These are phyloP conservation scores for Anarhynchus alexandrinus DNA, from an alignment of 2,113 vertebrate species.

Conservation along the genomic window DNA sequence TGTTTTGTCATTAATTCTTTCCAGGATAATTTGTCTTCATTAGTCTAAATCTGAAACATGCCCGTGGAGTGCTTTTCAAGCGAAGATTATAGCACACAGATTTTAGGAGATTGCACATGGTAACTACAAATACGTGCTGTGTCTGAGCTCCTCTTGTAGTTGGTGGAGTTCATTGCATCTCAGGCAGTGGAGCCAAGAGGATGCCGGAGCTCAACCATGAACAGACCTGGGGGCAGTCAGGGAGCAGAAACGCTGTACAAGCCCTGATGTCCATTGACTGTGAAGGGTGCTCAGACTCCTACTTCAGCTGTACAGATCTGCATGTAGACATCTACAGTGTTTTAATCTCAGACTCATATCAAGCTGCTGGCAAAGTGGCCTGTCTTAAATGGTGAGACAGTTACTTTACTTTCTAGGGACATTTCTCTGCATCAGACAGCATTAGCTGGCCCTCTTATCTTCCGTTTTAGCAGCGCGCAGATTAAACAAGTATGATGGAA, in stretches of 20 bases:
- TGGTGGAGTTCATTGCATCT: neutral
- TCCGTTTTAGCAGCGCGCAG: neutral
- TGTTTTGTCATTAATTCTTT: neutral
- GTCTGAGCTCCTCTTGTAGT: neutral
- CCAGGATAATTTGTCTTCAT: neutral
- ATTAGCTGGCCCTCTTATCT: neutral
- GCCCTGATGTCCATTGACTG: neutral
- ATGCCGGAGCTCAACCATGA: neutral
- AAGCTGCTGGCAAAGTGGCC: neutral
- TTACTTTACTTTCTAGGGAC: neutral
- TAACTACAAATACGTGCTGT: neutral
- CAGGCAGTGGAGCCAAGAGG: neutral
- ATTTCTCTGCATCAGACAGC: neutral
- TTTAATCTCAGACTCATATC: neutral
- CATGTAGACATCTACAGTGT: neutral
- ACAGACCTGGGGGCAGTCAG: fast-evolving
- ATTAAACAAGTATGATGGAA: neutral
- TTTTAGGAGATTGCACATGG: neutral
- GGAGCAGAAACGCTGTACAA: neutral
- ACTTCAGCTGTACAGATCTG: neutral
- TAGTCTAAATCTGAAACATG: neutral
- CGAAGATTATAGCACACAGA: neutral
- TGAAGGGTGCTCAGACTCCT: neutral
- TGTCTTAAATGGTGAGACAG: neutral
- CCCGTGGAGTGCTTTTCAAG: neutral